Evolutionary conservation across 2,888 invertebrate genomes (phyloP), one percentile per base, ranked within the genome.

Genomic region (Hanleya hanleyi): DNA sequence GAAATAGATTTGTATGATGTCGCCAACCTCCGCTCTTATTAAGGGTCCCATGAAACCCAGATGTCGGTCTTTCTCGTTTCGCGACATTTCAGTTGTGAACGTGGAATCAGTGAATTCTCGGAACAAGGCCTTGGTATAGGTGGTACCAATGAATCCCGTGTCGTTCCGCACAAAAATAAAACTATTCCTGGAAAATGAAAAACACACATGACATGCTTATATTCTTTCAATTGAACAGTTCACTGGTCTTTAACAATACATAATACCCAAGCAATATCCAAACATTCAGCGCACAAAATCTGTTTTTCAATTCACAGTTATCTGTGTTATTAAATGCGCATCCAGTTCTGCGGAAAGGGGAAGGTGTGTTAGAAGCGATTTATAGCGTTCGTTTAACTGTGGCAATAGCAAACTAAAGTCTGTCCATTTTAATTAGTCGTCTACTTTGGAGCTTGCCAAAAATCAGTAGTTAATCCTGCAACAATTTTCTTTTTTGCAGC

Each of bases 1-100:
- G 62, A 76, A 76, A 3, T 70, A 69, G 3, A 76, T 50, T 26
- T 76, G 57, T 0, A 76, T 69, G n/a, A 62, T 49, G 37, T 76
- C 76, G 2, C 76, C 76, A 12, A 74, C 66, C 29, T 76, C 76
- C 6, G 73, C 78, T 15, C 72, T 49, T 22, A 76, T 71, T 18
- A 69, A 57, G 7, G 76, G 76, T 0, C 76, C 76, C 22, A 76
- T 68, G 22, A 71, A 35, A 12, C 71, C 76, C 0, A 76, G 68
- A 41, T 76, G 74, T 18, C 47, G 61, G 57, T 68, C 74, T 22
- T 61, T 33, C 9, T 29, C 41, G 6, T 29, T 49, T 51, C 71
- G 29, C 26, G 36, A 49, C 6, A 51, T 61, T n/a, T 41, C 51
- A 2, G 38, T 26, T 7, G 35, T 26, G 64, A 76, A 76, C 15